These are phyloP conservation scores for Hycleus cichorii DNA, from an alignment of 1,140 invertebrate genomes.

Conservation along the genomic window DNA sequence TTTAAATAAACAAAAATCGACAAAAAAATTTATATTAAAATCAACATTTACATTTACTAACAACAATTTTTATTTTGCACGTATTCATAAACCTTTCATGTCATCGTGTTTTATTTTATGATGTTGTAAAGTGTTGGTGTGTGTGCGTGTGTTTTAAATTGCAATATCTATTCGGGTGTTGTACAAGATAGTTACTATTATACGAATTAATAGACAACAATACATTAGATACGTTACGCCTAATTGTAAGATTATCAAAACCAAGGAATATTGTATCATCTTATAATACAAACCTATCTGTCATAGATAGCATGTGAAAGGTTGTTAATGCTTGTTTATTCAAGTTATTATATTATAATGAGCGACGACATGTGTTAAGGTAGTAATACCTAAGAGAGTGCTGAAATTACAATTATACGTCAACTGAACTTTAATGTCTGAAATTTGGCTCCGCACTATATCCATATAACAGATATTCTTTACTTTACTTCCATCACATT, in stretches of 20 bases:
- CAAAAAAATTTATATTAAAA: no score
- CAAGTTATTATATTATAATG: conserved; percentile 10
- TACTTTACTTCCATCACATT: no score
- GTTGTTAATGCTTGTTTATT: conserved; percentile 11
- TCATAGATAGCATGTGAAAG: conserved; percentile 12
- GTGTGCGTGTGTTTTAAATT: neutral
- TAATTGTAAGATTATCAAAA: conserved; percentile 5
- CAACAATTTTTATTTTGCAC: no score
- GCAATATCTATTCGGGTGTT: conserved; percentile 9
- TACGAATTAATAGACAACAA: conserved; percentile 8
- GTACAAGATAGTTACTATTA: conserved; percentile 18
- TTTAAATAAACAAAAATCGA: no score
- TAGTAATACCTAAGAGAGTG: conserved; percentile 8
- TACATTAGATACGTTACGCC: conserved; percentile 9
- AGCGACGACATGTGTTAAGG: conserved; percentile 10
- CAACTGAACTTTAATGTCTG: no score
- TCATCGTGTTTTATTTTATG: conserved; percentile 5
- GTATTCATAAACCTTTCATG: no score
- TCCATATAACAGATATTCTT: no score
- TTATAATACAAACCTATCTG: conserved; percentile 12
- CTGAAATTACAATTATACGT: conserved; percentile 5
- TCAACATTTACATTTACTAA: no score
- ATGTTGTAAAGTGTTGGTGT: neutral
- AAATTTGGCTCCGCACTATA: no score
- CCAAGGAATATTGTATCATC: conserved; percentile 1